phyloP scores from a whole-genome alignment of 2,888 invertebrate species.

The Miltochrista miniata region DNA sequence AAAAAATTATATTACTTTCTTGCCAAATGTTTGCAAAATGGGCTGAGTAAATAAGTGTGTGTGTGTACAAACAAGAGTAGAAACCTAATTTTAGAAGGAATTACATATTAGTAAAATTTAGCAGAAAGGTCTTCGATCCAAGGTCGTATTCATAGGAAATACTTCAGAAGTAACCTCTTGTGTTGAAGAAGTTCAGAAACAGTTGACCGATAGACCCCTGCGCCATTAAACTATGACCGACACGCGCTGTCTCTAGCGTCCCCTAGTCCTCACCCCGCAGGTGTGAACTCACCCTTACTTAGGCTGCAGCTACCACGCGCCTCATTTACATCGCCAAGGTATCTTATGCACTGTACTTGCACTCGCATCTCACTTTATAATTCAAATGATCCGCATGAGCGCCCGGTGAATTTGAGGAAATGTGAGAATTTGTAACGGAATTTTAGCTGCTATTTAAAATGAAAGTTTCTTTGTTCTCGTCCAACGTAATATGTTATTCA shows the following conservation, averaged over 20 bases:
- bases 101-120: no score
- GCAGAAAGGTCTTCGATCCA: no score
- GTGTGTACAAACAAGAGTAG: no score
- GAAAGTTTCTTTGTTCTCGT: conserved; percentile 32
- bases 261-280: conserved; percentile 45
- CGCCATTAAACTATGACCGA: conserved; percentile 51
- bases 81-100: no score
- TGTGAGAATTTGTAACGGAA: conserved; percentile 81
- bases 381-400: conserved; percentile 74
- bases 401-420: conserved; percentile 64
- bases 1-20: no score
- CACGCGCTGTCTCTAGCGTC: conserved; percentile 21
- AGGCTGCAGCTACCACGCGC: conserved; percentile 54
- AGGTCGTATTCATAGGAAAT: no score
- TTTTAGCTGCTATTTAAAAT: conserved; percentile 47
- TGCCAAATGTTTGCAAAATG: no score
- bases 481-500: conserved; percentile 12
- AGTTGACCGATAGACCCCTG: conserved; percentile 36
- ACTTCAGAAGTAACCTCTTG: no score
- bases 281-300: conserved; percentile 59
- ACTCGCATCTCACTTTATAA: conserved; percentile 79
- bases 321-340: conserved; percentile 73
- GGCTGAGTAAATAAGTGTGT: no score
- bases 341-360: conserved; percentile 76
- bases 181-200: conserved; percentile 6